These are phyloP conservation scores for Blera fallax DNA, from an alignment of 2,888 invertebrate species.

Conservation along the genomic window DNA sequence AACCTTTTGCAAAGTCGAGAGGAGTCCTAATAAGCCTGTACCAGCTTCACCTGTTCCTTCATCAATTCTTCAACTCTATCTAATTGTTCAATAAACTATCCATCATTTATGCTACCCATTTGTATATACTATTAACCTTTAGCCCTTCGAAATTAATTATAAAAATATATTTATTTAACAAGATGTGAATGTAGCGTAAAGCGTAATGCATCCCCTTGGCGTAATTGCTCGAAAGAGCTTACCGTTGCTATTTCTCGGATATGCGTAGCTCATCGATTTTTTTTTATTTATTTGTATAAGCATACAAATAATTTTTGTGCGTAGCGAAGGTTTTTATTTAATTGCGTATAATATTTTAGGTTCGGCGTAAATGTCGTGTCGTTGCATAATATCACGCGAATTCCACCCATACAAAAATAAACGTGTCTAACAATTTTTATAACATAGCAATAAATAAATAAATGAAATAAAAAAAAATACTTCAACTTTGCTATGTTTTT, in stretches of 20 bases:
- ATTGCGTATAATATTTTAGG: slow-evolving; percentile 35
- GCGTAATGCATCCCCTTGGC: slow-evolving; percentile 56
- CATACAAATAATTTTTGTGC: slow-evolving; percentile 65
- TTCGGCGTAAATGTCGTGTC: slow-evolving; percentile 48
- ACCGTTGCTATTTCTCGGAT: slow-evolving; percentile 24
- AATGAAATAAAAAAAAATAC: background rate
- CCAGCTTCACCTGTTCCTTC: no score
- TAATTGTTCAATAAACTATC: no score
- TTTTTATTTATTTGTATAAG: slow-evolving; percentile 60
- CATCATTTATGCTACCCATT: background rate
- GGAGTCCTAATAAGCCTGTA: no score
- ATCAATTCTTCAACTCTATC: no score
- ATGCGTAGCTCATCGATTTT: slow-evolving; percentile 43
- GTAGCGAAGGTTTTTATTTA: slow-evolving; percentile 30
- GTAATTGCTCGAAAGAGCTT: slow-evolving; percentile 31
- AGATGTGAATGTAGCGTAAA: slow-evolving; percentile 65
- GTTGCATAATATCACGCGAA: slow-evolving; percentile 24
- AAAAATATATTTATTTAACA: background rate
- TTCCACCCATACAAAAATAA: slow-evolving; percentile 6
- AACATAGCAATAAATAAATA: slow-evolving; percentile 48
- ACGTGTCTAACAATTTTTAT: slow-evolving; percentile 37
- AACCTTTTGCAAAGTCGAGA: no score
- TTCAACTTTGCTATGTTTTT: slow-evolving; percentile 54
- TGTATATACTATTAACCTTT: background rate
- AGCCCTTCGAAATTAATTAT: background rate